Conservation (phyloP, 1,140 invertebrate species). For the Zaprionus davidi region DNA sequence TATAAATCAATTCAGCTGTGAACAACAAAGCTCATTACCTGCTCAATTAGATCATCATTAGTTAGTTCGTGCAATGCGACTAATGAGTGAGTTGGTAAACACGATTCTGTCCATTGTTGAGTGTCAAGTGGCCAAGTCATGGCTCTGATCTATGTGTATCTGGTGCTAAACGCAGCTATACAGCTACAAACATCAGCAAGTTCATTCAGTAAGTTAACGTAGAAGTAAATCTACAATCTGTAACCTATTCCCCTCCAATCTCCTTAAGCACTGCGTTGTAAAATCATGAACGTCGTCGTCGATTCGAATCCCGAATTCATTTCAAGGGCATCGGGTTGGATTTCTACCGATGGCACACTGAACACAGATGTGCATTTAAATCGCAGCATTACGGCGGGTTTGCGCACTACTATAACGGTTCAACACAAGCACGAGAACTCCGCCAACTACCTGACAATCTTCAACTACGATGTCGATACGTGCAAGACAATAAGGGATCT, state of each 20-base stretch:
- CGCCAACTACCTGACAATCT: slow-evolving; percentile 41
- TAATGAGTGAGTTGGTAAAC: slow-evolving; percentile 15
- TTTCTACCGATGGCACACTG: slow-evolving; percentile 23
- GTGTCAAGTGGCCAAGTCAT: slow-evolving; percentile 24
- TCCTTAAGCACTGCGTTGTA: slow-evolving; percentile 2
- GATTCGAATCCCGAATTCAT: slow-evolving; percentile 37
- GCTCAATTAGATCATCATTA: slow-evolving; percentile 1
- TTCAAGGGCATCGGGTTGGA: slow-evolving; percentile 31
- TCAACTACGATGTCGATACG: slow-evolving; percentile 65
- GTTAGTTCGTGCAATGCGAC: slow-evolving; percentile 2
- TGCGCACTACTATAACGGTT: slow-evolving; percentile 48
- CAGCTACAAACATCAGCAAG: neutral
- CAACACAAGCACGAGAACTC: slow-evolving; percentile 30
- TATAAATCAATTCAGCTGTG: slow-evolving; percentile 13
- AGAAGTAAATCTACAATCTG: neutral
- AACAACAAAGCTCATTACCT: slow-evolving; percentile 14
- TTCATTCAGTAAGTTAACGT: slow-evolving; percentile 26
- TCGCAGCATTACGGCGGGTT: slow-evolving; percentile 11
- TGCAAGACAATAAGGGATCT: slow-evolving; percentile 53
- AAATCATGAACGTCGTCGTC: slow-evolving; percentile 44
- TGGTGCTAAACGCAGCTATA: neutral
- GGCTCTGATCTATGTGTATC: neutral
- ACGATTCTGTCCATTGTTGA: neutral
- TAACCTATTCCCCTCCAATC: neutral
- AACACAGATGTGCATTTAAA: slow-evolving; percentile 49